Evolutionary conservation across 2,113 vertebrate species (phyloP).

Genomic region (Maccullochella peelii): DNA sequence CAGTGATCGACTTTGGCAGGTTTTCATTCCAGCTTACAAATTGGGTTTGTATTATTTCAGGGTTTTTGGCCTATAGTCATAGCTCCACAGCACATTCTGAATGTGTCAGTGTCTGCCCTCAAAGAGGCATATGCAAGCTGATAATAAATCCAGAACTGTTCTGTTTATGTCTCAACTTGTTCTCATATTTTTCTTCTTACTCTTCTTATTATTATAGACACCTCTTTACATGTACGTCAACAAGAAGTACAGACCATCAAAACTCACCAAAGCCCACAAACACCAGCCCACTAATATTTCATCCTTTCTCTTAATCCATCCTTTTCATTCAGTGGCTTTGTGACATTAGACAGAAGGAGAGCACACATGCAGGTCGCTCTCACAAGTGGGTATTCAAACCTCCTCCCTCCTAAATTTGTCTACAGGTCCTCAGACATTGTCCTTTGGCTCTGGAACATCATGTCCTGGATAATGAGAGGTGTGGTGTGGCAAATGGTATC

Average conservation of each 20-base stretch:
- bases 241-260: background rate
- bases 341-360: conserved; percentile 14
- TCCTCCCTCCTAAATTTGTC: conserved; percentile 36
- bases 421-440: conserved; percentile 45
- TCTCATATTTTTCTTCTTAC: background rate
- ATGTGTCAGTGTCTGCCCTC: background rate
- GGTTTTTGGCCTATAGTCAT: background rate
- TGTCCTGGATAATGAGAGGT: conserved; percentile 68
- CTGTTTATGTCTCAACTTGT: background rate
- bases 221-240: background rate
- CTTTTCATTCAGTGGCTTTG: conserved; percentile 59
- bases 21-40: background rate
- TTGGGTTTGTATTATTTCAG: background rate
- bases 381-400: conserved; percentile 16
- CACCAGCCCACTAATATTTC: conserved; percentile 30
- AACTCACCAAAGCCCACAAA: conserved; percentile 4
- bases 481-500: conserved; percentile 6
- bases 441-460: conserved; percentile 66
- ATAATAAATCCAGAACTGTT: too few species aligned
- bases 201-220: background rate
- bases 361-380: conserved; percentile 3
- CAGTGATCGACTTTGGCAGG: background rate
- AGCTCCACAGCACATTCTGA: background rate
- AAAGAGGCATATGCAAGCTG: background rate
- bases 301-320: conserved; percentile 57